Base-by-base conservation (phyloP, 1,140 invertebrate genomes). In the Acyrthosiphon pisum region DNA sequence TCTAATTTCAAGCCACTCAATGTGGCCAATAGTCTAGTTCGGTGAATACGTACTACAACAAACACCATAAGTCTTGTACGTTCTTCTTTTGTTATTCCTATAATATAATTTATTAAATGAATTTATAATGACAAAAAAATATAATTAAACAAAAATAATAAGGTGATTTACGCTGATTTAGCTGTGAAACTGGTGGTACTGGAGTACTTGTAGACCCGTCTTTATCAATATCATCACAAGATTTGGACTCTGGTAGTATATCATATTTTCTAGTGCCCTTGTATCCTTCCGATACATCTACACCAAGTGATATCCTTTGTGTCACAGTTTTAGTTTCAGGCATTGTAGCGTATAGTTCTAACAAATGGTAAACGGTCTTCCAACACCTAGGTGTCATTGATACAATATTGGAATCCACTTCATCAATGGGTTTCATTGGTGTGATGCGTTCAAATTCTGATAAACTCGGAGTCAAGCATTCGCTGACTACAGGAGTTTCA, bases 311-410 rank as follows among this genome's bases (percentile, higher is more conserved):
- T 93, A 96, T 94, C 30, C 93, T 93, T 94, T 96, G 96, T 35
- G 96, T 96, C 26, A 99, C 97, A 1, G 98, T 99, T 95, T 99
- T 99, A 0, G 98, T 98, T 94, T 99, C 98, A 0, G 98, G 98
- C 96, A 98, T 98, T 35, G 98, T 98, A 6, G 98, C 98, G 95
- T 99, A 99, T 41, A 99, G 95, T 94, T 99, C 98, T 60, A 99
- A 95, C 35, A 99, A 96, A 95, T 98, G 97, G 95, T 98, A 99
- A 94, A 99, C 97, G 14, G 98, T 99, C 95, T 98, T 97, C 98
- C 98, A 99, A 95, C 98, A 99, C 94, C 97, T 97, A 26, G 98
- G 98, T 2, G 97, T 97, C 93, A 95, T 84, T 84, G 81, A 84
- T 1, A 93, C 48, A 81, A 84, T 93, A 93, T 86, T 84, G 6